Conservation (phyloP, 2,113 vertebrate genomes). For the Monopterus albus region DNA sequence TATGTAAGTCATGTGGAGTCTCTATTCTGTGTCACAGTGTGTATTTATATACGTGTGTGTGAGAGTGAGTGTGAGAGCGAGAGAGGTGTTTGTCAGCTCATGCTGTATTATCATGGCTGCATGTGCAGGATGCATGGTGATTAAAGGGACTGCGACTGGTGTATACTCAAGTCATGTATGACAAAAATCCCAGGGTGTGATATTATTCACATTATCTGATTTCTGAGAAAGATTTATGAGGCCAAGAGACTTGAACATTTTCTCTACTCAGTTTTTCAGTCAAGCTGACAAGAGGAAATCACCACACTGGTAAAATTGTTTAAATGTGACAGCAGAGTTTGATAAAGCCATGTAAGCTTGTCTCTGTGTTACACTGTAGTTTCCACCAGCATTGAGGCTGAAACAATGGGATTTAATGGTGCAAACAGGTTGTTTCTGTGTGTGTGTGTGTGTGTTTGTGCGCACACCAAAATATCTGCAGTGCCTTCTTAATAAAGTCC, state of each 20-base stretch:
- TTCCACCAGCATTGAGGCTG: background rate
- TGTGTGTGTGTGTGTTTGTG: no score
- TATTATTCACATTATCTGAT: no score
- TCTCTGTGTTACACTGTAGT: background rate
- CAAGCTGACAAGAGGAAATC: no score
- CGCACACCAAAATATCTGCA: no score
- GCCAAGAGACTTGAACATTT: no score
- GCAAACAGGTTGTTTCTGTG: background rate
- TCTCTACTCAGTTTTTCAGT: no score
- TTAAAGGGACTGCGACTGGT: slow-evolving; percentile 38
- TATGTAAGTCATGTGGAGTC: background rate
- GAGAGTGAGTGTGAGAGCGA: background rate
- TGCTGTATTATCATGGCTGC: slow-evolving; percentile 25
- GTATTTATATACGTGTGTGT: background rate
- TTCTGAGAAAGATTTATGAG: no score
- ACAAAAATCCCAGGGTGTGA: no score
- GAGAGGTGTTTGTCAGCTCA: slow-evolving; percentile 16
- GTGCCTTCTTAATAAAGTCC: no score
- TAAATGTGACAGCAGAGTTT: background rate
- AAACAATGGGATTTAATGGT: background rate
- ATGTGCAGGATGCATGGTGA: slow-evolving; percentile 17
- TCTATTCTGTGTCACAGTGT: slow-evolving; percentile 1
- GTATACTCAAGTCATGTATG: slow-evolving; percentile 10
- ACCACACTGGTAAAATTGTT: no score
- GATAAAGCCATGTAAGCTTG: background rate